Conservation (phyloP, 2,797 vertebrate species). For the Enteromius radiatus region DNA sequence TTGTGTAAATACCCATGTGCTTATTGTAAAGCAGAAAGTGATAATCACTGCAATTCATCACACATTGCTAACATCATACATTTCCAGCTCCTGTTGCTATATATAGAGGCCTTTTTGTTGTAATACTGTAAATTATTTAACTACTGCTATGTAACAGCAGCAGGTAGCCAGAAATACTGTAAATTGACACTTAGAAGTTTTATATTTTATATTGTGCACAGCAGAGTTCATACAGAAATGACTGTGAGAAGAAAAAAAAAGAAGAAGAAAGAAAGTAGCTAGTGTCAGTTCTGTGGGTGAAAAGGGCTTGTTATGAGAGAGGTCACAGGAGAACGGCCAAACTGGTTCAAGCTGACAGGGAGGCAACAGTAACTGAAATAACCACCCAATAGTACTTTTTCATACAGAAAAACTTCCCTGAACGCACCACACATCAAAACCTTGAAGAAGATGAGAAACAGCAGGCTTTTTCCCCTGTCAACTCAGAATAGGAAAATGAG, state of each 20-base stretch:
- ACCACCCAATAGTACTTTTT: neutral
- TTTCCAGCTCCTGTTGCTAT: neutral
- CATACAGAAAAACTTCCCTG: neutral
- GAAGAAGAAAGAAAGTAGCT: neutral
- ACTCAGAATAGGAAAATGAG: neutral
- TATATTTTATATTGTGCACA: neutral
- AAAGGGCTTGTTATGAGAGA: constrained; percentile 20
- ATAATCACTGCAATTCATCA: neutral
- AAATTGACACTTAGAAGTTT: neutral
- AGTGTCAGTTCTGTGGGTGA: constrained; percentile 1
- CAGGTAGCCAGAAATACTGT: neutral
- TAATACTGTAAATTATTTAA: neutral
- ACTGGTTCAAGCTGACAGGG: constrained; percentile 29
- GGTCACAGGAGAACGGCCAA: constrained; percentile 5
- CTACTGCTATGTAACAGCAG: neutral
- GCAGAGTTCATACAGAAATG: neutral
- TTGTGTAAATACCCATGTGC: neutral
- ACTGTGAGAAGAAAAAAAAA: neutral
- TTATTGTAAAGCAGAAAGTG: neutral
- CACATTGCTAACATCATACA: neutral
- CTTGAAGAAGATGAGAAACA: neutral
- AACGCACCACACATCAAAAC: constrained; percentile 2
- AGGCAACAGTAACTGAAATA: constrained; percentile 19
- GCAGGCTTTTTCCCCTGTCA: neutral
- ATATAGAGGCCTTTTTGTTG: neutral